Conservation (phyloP, 2,797 vertebrate species). For the Chelmon rostratus region DNA sequence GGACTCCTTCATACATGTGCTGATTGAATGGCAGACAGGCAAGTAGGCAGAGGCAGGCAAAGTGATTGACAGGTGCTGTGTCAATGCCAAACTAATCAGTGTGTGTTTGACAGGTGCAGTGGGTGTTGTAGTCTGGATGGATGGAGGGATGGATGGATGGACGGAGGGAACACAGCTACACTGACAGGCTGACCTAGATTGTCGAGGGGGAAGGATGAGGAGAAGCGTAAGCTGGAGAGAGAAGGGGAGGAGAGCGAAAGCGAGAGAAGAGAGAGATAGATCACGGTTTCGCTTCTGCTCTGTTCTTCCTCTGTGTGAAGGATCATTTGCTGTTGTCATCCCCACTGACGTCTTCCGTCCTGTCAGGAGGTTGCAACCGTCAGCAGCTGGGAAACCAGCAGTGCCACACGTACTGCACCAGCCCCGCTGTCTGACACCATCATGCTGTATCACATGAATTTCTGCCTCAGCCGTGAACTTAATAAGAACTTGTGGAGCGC, state of each 20-base stretch:
- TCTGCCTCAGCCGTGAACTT: conserved; percentile 26
- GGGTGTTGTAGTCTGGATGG: conserved; percentile 13
- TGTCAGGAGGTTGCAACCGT: conserved; percentile 41
- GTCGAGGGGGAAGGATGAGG: background rate
- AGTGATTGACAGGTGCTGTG: conserved; percentile 41
- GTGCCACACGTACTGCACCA: conserved; percentile 10
- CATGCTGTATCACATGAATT: conserved; percentile 19
- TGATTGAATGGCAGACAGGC: conserved; percentile 29
- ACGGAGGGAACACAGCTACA: conserved; percentile 16
- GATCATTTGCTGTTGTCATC: conserved; percentile 55
- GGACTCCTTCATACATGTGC: background rate
- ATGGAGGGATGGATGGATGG: conserved; percentile 6
- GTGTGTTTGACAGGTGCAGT: conserved; percentile 36
- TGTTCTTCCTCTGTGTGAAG: conserved; percentile 39
- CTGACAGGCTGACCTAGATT: conserved; percentile 44
- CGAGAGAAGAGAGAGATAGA: conserved; percentile 19
- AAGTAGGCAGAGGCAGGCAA: conserved; percentile 2
- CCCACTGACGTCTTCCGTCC: conserved; percentile 25
- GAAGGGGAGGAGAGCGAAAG: background rate
- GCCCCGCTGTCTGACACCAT: conserved; percentile 39
- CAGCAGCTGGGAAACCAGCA: conserved; percentile 33
- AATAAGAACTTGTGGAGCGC: conserved; percentile 36
- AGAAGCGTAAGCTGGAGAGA: background rate
- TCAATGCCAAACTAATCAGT: conserved; percentile 45
- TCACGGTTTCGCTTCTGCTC: conserved; percentile 48